Base-by-base conservation (phyloP, 2,888 invertebrate genomes). In the Melipona beecheii region DNA sequence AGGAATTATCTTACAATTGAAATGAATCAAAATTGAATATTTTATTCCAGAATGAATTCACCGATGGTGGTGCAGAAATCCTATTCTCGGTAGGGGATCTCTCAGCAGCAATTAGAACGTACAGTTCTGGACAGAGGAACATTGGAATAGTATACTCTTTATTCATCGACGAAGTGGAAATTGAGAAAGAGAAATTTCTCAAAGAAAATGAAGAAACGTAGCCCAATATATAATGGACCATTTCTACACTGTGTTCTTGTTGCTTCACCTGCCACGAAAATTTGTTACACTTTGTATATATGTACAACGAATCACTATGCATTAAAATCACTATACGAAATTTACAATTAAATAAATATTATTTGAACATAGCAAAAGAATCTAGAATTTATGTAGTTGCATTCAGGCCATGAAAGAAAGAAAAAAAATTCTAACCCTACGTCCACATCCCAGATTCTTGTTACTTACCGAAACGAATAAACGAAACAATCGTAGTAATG, bases 1-100 rank as follows among this genome's bases (percentile, higher is more conserved):
- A 43, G 3, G 5, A 49, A 11, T 43, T 27, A 11, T 36, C 52
- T 36, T 31, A 4, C 2, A 19, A n/a, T 17, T 49, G 13, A 17
- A 56, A 49, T 0, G 21, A 68, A 27, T 9, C 21, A 17, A 56
- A 62, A 75, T 27, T 50, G 2, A 17, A 43, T 11, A 21, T 77
- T 43, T 50, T 43, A 31, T 60, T 60, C 70, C 91, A 98, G 97
- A 97, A 96, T 73, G 97, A 97, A 91, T 98, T 98, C 93, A 97
- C 97, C 15, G 97, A 98, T 87, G 97, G 97, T 74, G 98, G 98
- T 31, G 98, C 98, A 0, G 97, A 98, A 94, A 98, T 98, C 73
- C 96, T 96, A 87, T 98, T 98, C 93, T 94, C 95, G 70, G 93
- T 97, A 17, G 96, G 95, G 4, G 95, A 95, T 24, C 90, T 92